phyloP scores from a whole-genome alignment of 2,113 vertebrate species.

The Engraulis encrasicolus region DNA sequence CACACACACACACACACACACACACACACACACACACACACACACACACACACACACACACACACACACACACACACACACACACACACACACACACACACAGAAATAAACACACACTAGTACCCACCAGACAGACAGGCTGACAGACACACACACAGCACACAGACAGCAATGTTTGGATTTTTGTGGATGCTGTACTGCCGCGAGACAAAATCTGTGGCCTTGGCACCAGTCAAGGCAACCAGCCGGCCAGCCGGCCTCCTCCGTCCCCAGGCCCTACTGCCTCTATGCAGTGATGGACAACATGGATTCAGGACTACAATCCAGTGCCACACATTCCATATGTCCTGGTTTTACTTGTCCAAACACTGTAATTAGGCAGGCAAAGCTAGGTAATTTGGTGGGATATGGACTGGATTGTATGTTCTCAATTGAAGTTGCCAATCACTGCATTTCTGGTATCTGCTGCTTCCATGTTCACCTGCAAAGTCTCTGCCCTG shows the following conservation, averaged over 20 bases:
- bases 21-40: constrained; percentile 3
- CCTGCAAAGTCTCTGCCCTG: too few relatives aligned
- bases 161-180: constrained; percentile 18
- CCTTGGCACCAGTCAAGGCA: constrained; percentile 10
- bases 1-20: constrained; percentile 17
- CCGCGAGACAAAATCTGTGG: constrained; percentile 12
- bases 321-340: too few relatives aligned
- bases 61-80: constrained; percentile 15
- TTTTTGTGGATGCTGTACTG: constrained; percentile 19
- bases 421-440: too few relatives aligned
- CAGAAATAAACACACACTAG: constrained; percentile 4
- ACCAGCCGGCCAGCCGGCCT: too few relatives aligned
- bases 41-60: constrained; percentile 22
- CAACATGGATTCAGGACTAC: too few relatives aligned
- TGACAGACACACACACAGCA: constrained; percentile 2
- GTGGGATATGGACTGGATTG: too few relatives aligned
- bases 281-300: too few relatives aligned
- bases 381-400: too few relatives aligned
- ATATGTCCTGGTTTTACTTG: too few relatives aligned
- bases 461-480: too few relatives aligned
- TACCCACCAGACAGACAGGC: constrained; percentile 21
- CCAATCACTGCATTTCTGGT: too few relatives aligned
- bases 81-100: constrained; percentile 1
- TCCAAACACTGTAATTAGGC: too few relatives aligned
- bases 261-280: background rate